Percentiles rank a stretch among this genome's conserved stretches.
These are phyloP conservation scores for Lamellibrachia columna DNA, from an alignment of 2,888 invertebrate genomes.

Conservation along the genomic window DNA sequence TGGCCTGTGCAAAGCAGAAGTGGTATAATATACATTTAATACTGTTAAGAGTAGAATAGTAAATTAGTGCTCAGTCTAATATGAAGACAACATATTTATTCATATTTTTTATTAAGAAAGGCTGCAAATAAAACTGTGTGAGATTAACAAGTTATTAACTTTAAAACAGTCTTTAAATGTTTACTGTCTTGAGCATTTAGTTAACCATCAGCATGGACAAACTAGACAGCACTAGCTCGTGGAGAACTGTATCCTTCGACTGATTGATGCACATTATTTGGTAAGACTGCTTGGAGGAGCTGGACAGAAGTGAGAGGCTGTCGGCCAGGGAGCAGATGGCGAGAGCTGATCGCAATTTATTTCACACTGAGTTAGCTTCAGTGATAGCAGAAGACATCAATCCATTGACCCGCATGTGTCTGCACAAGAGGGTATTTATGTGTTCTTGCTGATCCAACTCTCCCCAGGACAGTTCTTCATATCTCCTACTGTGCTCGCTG, in stretches of 20 bases:
- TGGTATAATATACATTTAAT: no score
- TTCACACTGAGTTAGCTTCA: slow-evolving; percentile 11
- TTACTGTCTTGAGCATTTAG: neutral
- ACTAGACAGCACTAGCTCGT: neutral
- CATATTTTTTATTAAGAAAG: no score
- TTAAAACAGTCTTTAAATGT: neutral
- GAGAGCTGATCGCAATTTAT: neutral
- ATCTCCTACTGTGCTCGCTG: neutral
- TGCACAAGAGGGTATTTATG: slow-evolving; percentile 12
- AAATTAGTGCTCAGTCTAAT: no score
- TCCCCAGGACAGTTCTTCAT: neutral
- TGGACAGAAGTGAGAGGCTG: neutral
- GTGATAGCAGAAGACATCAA: slow-evolving; percentile 16
- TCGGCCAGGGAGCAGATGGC: neutral
- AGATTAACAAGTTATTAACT: no score
- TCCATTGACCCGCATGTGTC: neutral
- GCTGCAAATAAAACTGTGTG: no score
- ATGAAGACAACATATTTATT: no score
- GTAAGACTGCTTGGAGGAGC: neutral
- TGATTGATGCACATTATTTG: neutral
- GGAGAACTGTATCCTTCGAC: neutral
- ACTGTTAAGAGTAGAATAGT: no score
- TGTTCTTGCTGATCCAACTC: neutral
- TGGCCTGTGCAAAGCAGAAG: no score
- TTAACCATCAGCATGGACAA: neutral